phyloP scores from a whole-genome alignment of 2,113 vertebrate genomes.

The Caranx melampygus region DNA sequence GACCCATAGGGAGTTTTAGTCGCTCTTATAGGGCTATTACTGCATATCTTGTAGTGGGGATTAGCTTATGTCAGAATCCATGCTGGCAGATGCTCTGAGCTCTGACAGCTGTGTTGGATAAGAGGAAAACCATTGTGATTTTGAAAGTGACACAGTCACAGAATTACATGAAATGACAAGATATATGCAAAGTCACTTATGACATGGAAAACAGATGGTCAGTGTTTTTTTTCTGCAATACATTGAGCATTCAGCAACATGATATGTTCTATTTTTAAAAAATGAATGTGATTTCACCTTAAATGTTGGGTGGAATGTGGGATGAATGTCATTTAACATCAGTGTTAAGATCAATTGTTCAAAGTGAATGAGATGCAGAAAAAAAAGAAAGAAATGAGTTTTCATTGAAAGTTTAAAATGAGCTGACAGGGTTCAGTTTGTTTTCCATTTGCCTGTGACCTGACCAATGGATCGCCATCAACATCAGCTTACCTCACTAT shows the following conservation, averaged over 20 bases:
- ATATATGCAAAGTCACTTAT: neutral
- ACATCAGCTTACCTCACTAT: too few species aligned
- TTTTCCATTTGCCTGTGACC: too few species aligned
- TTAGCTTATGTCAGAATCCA: slow-evolving; percentile 20
- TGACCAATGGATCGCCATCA: too few species aligned
- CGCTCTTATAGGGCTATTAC: slow-evolving; percentile 30
- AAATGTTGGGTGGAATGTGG: too few species aligned
- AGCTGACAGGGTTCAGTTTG: too few species aligned
- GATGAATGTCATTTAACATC: too few species aligned
- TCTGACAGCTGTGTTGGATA: slow-evolving; percentile 15
- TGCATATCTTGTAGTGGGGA: slow-evolving; percentile 34
- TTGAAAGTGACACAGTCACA: slow-evolving; percentile 13
- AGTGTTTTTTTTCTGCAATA: neutral
- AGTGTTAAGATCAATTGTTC: too few species aligned
- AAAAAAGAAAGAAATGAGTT: too few species aligned
- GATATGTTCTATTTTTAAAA: neutral
- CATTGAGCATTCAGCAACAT: neutral
- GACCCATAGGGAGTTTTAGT: slow-evolving; percentile 29
- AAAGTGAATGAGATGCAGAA: too few species aligned
- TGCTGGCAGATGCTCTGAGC: slow-evolving; percentile 21
- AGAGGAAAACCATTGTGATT: slow-evolving; percentile 19
- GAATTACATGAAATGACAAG: neutral
- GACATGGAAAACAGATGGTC: neutral
- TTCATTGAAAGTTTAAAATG: too few species aligned
- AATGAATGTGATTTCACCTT: too few species aligned